These are phyloP conservation scores for Euglossa dilemma DNA, from an alignment of 1,140 invertebrate species.

Conservation along the genomic window DNA sequence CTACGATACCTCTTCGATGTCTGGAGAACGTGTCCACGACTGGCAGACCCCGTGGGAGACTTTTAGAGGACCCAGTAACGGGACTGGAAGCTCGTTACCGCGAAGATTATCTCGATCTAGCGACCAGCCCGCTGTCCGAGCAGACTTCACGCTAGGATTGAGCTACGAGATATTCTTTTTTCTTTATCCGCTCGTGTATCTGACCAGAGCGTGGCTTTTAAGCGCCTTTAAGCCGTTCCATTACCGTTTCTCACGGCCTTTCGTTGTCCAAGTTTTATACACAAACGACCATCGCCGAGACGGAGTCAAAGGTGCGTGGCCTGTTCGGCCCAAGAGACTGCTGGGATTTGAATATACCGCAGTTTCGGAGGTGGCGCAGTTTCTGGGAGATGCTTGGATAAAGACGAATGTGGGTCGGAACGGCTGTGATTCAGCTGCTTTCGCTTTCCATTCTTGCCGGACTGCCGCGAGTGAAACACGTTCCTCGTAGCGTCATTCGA, in stretches of 20 bases:
- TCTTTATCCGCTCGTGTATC: background rate
- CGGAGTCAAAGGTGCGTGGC: too few relatives aligned
- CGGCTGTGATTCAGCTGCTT: conserved; percentile 31
- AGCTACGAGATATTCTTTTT: background rate
- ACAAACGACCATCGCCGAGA: background rate
- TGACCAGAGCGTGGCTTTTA: background rate
- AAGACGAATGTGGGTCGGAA: background rate
- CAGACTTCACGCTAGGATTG: conserved; percentile 21
- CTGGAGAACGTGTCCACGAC: background rate
- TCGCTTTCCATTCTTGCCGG: conserved; percentile 22
- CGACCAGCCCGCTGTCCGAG: background rate
- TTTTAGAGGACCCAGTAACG: background rate
- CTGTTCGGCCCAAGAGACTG: background rate
- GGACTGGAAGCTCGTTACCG: conserved; percentile 6
- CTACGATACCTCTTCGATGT: background rate
- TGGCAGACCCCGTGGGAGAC: background rate
- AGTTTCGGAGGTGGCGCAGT: too few relatives aligned
- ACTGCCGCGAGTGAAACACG: background rate
- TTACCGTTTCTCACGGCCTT: background rate
- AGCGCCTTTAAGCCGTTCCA: background rate
- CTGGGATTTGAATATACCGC: background rate
- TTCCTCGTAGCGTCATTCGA: conserved; percentile 5
- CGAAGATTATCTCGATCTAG: conserved; percentile 20
- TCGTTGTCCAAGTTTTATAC: too few relatives aligned
- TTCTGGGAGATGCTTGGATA: background rate